phyloP scores from a whole-genome alignment of 2,113 vertebrate genomes.

The Pseudorasbora parva region DNA sequence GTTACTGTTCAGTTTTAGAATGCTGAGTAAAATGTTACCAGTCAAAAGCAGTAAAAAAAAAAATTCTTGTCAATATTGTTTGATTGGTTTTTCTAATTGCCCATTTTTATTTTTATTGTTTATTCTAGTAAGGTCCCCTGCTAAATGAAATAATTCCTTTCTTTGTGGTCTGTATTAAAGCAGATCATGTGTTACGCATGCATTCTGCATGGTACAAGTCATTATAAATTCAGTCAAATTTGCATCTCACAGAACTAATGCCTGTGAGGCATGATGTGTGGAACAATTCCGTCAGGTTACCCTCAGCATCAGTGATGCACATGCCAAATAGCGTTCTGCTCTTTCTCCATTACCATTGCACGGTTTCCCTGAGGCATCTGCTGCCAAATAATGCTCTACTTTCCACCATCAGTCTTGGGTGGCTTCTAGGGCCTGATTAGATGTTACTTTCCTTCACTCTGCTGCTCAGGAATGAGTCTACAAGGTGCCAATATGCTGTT shows the following conservation, averaged over 20 bases:
- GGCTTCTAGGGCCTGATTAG: constrained; percentile 1
- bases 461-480: constrained; percentile 26
- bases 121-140: background rate
- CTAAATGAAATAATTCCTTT: background rate
- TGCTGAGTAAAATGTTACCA: background rate
- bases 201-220: background rate
- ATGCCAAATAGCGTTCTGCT: constrained; percentile 55
- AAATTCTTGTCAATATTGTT: background rate
- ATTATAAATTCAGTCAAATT: background rate
- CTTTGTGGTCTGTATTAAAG: background rate
- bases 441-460: constrained; percentile 24
- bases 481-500: constrained; percentile 34
- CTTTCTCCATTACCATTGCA: constrained; percentile 45
- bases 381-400: constrained; percentile 37
- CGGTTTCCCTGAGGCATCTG: background rate
- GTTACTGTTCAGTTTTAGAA: background rate
- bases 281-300: constrained; percentile 71
- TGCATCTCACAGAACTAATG: background rate
- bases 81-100: background rate
- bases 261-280: constrained; percentile 53
- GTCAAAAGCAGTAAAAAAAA: no score
- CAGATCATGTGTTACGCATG: background rate
- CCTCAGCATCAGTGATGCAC: constrained; percentile 53
- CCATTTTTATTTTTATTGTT: background rate
- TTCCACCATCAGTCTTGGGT: constrained; percentile 18